Evolutionary conservation across 2,113 vertebrate genomes (phyloP).

Genomic region (Sinocyclocheilus grahami): DNA sequence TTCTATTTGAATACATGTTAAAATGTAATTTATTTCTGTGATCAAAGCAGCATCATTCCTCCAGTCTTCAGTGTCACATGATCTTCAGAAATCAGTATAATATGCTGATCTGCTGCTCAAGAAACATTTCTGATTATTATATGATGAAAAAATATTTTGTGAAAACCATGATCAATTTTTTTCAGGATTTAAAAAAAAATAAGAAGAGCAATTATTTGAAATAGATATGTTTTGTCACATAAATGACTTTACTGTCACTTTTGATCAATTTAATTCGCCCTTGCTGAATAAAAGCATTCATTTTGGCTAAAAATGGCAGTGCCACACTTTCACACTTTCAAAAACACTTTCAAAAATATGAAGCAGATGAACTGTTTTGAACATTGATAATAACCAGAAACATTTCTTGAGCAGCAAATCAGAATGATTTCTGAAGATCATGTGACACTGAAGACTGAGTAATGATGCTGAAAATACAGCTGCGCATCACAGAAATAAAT

Average conservation of each 20-base stretch:
- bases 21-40: background rate
- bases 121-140: background rate
- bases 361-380: too few relatives aligned
- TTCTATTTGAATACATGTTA: background rate
- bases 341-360: background rate
- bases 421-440: background rate
- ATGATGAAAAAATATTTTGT: background rate
- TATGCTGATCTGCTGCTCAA: background rate
- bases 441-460: background rate
- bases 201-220: background rate
- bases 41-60: background rate
- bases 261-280: background rate
- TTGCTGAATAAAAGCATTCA: background rate
- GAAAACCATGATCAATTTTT: background rate
- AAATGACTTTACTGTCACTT: background rate
- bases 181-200: background rate
- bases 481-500: background rate
- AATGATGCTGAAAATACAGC: background rate
- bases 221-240: background rate
- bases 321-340: background rate
- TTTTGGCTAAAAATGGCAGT: background rate
- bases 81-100: background rate
- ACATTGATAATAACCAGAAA: background rate
- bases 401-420: background rate
- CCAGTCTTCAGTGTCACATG: background rate